These are phyloP conservation scores for Alcis repandata DNA, from an alignment of 2,888 invertebrate species.

Conservation along the genomic window DNA sequence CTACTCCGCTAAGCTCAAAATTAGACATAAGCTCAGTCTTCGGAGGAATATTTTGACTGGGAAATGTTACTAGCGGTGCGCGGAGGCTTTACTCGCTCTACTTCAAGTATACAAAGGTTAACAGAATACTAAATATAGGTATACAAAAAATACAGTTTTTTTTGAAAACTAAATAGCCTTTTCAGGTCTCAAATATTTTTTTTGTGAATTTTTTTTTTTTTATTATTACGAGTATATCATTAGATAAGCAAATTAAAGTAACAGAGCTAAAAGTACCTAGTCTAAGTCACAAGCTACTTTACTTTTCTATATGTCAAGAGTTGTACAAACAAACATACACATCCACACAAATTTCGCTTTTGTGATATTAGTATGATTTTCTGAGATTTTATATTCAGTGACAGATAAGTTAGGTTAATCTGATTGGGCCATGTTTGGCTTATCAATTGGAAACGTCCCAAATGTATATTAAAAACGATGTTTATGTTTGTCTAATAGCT, in stretches of 20 bases:
- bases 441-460: conserved; percentile 30
- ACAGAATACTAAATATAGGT: too few species aligned
- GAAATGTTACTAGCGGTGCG: background rate
- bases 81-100: background rate
- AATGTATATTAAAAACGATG: conserved; percentile 35
- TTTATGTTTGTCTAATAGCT: conserved; percentile 34
- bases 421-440: conserved; percentile 28
- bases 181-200: background rate
- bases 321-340: background rate
- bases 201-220: background rate
- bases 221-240: background rate
- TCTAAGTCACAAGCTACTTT: too few species aligned
- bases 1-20: conserved; percentile 19
- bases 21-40: conserved; percentile 20
- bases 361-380: conserved; percentile 1
- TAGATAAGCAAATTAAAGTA: too few species aligned
- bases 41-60: background rate
- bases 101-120: too few species aligned
- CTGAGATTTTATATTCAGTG: conserved; percentile 22
- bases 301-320: too few species aligned
- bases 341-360: background rate
- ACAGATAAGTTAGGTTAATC: conserved; percentile 32
- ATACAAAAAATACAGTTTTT: too few species aligned
- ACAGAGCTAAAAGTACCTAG: too few species aligned
- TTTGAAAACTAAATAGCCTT: too few species aligned